Evolutionary conservation across 2,113 vertebrate genomes (phyloP), one percentile per base, ranked within the genome.

Genomic region (Rhinoderma darwinii): DNA sequence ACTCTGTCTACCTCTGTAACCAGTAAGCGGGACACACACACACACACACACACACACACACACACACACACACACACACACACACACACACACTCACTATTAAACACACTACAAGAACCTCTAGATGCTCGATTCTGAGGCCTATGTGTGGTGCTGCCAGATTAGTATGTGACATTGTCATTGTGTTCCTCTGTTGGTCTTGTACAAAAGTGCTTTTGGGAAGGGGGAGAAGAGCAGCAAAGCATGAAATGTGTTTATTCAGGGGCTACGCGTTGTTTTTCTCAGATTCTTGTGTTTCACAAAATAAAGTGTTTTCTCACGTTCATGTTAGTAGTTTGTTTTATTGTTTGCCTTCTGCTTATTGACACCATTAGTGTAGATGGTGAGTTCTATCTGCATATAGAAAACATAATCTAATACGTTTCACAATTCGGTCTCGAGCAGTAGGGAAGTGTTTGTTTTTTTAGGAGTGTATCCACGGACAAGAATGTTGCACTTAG

Each of bases 1-100:
- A 43, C 32, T 20, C 11, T 18, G 17, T 68, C 82, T 70, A 83
- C 82, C 47, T 83, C 82, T 54, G 30, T 54, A 27, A 37, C 66
- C 22, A 39, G 7, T 51, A 47, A 9, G 18, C 2, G 72, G 41
- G 11, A 43, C 44, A n/a, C n/a, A n/a, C n/a, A n/a, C n/a, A n/a
- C n/a, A n/a, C n/a, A n/a, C n/a, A n/a, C n/a, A n/a, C n/a, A n/a
- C n/a, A n/a, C n/a, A n/a, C n/a, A n/a, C n/a, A n/a, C n/a, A n/a
- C n/a, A n/a, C n/a, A n/a, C n/a, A n/a, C n/a, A n/a, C n/a, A n/a
- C n/a, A n/a, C n/a, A n/a, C n/a, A n/a, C n/a, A n/a, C n/a, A n/a
- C n/a, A n/a, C n/a, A n/a, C n/a, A n/a, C n/a, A n/a, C n/a, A n/a
- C 25, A 37, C 43, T 82, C 44, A 20, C 37, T 81, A 35, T 11